Evolutionary conservation across 2,888 invertebrate genomes (phyloP), one percentile per base, ranked within the genome.

Genomic region (Alsophila aescularia): DNA sequence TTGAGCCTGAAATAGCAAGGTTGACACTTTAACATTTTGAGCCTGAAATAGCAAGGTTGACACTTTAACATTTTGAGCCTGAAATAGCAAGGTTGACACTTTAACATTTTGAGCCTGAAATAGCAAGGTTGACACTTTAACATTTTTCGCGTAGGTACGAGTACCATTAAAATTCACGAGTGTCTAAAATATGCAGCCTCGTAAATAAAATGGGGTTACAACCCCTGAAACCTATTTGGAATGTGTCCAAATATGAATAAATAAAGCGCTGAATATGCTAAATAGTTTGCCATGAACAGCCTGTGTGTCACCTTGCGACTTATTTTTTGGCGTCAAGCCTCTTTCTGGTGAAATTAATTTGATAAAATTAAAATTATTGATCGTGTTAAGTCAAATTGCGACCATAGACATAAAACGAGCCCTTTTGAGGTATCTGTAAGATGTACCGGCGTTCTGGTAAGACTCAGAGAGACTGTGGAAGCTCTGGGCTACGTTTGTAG

Each of bases 241-340:
- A 63, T 70, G 67, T 61, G 66, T 83, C 86, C 87, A 87, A 84
- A 81, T 79, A 78, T 79, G 78, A 75, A 85, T 82, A 83, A 81
- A 83, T 79, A 79, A 63, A 58, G 54, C 55, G 63, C 64, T 62
- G 64, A 21, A 40, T 72, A 72, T 66, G 70, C 70, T 70, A 72
- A 73, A 70, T 67, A 66, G 57, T 53, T 48, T 36, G 31, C 44
- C 18, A 45, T 54, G 16, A 50, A 50, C 40, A n/a, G 62, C 47
- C 40, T 50, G 29, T 50, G 41, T 49, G 56, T 58, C 55, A 65
- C 58, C 54, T 60, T 36, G 52, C 37, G 45, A 37, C 40, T 34
- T 52, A 68, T 68, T 13, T 71, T 65, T 63, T 66, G 60, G 56
- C 0, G n/a, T 2, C 4, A 29, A 1, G 24, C 24, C 8, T 24